A percentile compares a stretch with the other conserved stretches of the same genome.
These are phyloP conservation scores for Lutjanus argentimaculatus DNA, from an alignment of 2,797 vertebrate species.

Conservation along the genomic window DNA sequence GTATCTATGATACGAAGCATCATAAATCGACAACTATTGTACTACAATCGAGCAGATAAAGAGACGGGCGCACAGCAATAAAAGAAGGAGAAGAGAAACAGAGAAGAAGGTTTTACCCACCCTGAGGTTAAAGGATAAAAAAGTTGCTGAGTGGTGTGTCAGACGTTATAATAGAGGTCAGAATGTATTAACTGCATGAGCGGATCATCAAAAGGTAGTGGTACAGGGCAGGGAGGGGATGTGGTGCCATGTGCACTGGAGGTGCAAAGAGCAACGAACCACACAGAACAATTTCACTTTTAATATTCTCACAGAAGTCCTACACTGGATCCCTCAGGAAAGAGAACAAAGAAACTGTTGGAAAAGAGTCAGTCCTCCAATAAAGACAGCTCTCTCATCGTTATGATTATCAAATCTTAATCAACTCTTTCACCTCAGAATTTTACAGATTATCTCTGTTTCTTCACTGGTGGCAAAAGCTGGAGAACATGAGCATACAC, in stretches of 20 bases:
- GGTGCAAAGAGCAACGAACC: slow-evolving; percentile 37
- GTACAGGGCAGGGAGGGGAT: slow-evolving; percentile 7
- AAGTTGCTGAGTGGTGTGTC: slow-evolving; percentile 57
- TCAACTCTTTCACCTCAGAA: not conserved
- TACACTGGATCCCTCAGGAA: not conserved
- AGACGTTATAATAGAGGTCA: slow-evolving; percentile 56
- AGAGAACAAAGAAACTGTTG: not conserved
- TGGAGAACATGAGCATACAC: too few relatives aligned
- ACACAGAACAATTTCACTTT: slow-evolving; percentile 31
- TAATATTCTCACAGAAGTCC: slow-evolving; percentile 18
- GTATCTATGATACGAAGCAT: slow-evolving; percentile 66
- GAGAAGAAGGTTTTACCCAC: slow-evolving; percentile 10
- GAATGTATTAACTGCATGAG: slow-evolving; percentile 64
- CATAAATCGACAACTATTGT: slow-evolving; percentile 59
- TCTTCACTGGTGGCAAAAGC: not conserved
- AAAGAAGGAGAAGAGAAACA: slow-evolving; percentile 12
- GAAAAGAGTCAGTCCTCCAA: slow-evolving; percentile 2
- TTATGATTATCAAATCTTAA: not conserved
- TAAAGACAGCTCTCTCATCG: slow-evolving; percentile 25
- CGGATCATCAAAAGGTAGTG: slow-evolving; percentile 55
- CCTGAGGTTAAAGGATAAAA: slow-evolving; percentile 52
- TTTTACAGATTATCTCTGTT: slow-evolving; percentile 25
- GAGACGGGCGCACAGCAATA: not conserved
- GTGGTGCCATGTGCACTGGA: slow-evolving; percentile 21
- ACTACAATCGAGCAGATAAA: slow-evolving; percentile 18